Base-by-base conservation (phyloP, 2,113 vertebrate species). In the Ameiurus melas region DNA sequence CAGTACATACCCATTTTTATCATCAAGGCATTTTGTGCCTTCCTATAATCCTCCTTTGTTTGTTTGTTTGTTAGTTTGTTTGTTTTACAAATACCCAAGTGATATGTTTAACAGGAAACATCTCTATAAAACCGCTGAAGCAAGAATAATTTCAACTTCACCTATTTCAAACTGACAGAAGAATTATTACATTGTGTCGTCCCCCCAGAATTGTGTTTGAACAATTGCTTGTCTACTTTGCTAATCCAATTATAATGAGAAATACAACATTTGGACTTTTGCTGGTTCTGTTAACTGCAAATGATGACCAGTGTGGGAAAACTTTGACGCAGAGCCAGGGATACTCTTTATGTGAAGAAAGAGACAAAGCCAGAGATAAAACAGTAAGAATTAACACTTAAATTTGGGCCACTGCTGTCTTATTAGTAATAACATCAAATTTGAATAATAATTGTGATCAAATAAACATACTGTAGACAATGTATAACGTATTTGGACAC, bases 191-290 rank as follows among this genome's bases (percentile, higher is more conserved):
- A 43, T 43, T 73, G 20, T n/a, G n/a, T n/a, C n/a, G n/a, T 12
- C 25, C 25, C 20, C 9, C 3, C 36, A 10, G 14, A 51, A n/a
- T n/a, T 51, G 25, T 55, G 13, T 79, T 55, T 53, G 77, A 53
- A 55, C n/a, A 55, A 79, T 79, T 79, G 51, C 77, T 43, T 4
- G 39, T 43, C 39, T 43, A 43, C 5, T 27, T 55, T 79, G 43
- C 51, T n/a, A 43, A 75, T 43, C 36, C 71, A 75, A 25, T 43
- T 75, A 75, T 75, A 75, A 75, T 75, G 71, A 75, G 43, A 75
- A 75, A 75, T 75, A 43, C 17, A 75, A 12, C 3, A 43, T 43
- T 22, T 75, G 36, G 33, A 75, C 20, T 43, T 43, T 30, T 79
- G 77, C 10, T 13, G 8, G 51, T 53, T 27, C 43, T n/a, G 51